Evolutionary conservation across 37 sponge, comb jelly and placozoan species (phyloP), one percentile per base, ranked within the genome.

Genomic region (Petrosia ficiformis): DNA sequence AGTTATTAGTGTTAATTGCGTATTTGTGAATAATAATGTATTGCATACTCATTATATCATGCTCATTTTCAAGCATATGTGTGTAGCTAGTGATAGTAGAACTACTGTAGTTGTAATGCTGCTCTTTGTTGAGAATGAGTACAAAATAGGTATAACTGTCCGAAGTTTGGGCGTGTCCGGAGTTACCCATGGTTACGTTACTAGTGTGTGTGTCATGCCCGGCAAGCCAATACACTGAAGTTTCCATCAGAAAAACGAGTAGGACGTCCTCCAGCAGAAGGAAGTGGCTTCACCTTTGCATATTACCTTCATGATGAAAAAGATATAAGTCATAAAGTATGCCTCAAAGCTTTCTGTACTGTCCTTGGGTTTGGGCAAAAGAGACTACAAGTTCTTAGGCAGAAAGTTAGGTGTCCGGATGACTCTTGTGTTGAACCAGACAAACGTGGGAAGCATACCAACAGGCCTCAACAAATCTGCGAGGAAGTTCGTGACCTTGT

Each of bases 201-300:
- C n/a, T n/a, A n/a, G n/a, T n/a, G n/a, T n/a, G n/a, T n/a, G n/a
- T n/a, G n/a, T n/a, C n/a, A n/a, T n/a, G n/a, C n/a, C n/a, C n/a
- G n/a, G n/a, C n/a, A 77, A 71, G 39, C 14, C 21, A 76, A 60
- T 71, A 77, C 84, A 31, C n/a, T 43, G 4, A 24, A 39, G 6
- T 72, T 42, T 52, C 19, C 42, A 56, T 64, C 40, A 56, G 77
- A 77, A n/a, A 84, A 76, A 39, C 2, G 73, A 54, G 5, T 84
- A 34, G 84, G 84, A 2, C 70, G 84, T 28, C 77, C 84, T 70
- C 78, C 77, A 42, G 84, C 84, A 48, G 84, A 84, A 38, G 76
- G 57, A 22, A 83, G 77, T 39, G 3, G 2, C 3, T 84, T 76
- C 57, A 84, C 66, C 14, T 84, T 71, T 70, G 35, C 59, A 11